Percentiles rank a stretch among this genome's conserved stretches.
These are phyloP conservation scores for Dryas iulia DNA, from an alignment of 1,140 invertebrate genomes.

Conservation along the genomic window DNA sequence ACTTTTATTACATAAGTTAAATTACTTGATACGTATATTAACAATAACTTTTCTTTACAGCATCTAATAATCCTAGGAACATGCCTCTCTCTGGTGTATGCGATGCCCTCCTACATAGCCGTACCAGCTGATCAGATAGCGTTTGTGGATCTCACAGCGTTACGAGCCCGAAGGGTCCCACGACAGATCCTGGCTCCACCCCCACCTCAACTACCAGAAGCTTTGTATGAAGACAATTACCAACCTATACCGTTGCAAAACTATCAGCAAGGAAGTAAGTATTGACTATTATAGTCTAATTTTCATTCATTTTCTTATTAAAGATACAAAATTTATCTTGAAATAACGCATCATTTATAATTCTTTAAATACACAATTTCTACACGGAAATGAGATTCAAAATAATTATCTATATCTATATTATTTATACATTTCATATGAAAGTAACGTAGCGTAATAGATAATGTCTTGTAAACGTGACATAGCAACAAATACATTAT, in stretches of 20 bases:
- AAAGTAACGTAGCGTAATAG: neutral
- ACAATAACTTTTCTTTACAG: slow-evolving; percentile 39
- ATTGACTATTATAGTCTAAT: neutral
- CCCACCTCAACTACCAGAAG: slow-evolving; percentile 45
- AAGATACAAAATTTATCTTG: too few relatives aligned
- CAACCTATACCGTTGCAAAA: slow-evolving; percentile 54
- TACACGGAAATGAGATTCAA: too few relatives aligned
- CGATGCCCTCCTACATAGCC: slow-evolving; percentile 81
- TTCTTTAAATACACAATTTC: too few relatives aligned
- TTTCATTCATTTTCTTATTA: too few relatives aligned
- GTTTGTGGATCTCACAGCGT: slow-evolving; percentile 64
- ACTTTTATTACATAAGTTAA: neutral
- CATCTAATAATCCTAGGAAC: slow-evolving; percentile 49
- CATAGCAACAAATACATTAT: neutral
- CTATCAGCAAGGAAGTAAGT: slow-evolving; percentile 58
- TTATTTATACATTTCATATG: neutral
- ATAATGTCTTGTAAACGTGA: neutral
- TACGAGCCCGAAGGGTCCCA: slow-evolving; percentile 56
- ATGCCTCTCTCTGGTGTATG: slow-evolving; percentile 53
- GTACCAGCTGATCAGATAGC: slow-evolving; percentile 82
- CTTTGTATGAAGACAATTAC: slow-evolving; percentile 56
- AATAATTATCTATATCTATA: too few relatives aligned
- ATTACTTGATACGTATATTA: neutral
- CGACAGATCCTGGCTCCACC: slow-evolving; percentile 66
- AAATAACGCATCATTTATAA: too few relatives aligned